Evolutionary conservation across 2,113 vertebrate genomes (phyloP), one percentile per base, ranked within the genome.

Genomic region (Numenius arquata): DNA sequence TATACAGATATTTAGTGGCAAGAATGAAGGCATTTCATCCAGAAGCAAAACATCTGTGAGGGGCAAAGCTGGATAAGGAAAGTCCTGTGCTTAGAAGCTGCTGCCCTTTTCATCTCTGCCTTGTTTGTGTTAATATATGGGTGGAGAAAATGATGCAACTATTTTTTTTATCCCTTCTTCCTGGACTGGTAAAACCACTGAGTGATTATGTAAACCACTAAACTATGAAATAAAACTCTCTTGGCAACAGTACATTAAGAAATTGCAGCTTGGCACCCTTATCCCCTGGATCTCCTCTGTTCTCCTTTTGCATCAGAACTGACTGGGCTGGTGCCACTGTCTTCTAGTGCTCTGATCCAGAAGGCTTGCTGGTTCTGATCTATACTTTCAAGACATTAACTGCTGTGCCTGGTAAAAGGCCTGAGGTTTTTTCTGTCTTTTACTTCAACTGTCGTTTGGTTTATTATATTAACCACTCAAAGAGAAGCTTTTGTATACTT

Each of bases 151-250:
- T 88, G 11, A 83, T 88, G 50, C 76, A 95, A 95, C 34, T 83
- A 3, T 74, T 78, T 83, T 62, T 90, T 76, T 87, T 23, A 88
- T 94, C 52, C 73, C 40, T 87, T 95, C 79, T 90, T 94, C 88
- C 93, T 96, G 95, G 36, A 73, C 89, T 91, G 81, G 59, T 93
- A 82, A 94, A 96, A 94, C 94, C 89, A 94, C 88, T 92, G 55
- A 62, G 18, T 47, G 58, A 77, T 96, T 96, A 85, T 75, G 56
- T 88, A 89, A 96, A 95, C 93, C 95, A 95, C 93, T 96, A 77
- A 93, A 72, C 61, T 85, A 87, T 61, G 81, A 89, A 89, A 75
- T 23, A 85, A 83, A 93, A 91, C 72, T 85, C 40, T 85, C 56
- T 73, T 88, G 82, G 93, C 77, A 95, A 70, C 30, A 70, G 18